Evolutionary conservation across 2,797 vertebrate genomes (phyloP).

Genomic region (Pipistrellus kuhlii): DNA sequence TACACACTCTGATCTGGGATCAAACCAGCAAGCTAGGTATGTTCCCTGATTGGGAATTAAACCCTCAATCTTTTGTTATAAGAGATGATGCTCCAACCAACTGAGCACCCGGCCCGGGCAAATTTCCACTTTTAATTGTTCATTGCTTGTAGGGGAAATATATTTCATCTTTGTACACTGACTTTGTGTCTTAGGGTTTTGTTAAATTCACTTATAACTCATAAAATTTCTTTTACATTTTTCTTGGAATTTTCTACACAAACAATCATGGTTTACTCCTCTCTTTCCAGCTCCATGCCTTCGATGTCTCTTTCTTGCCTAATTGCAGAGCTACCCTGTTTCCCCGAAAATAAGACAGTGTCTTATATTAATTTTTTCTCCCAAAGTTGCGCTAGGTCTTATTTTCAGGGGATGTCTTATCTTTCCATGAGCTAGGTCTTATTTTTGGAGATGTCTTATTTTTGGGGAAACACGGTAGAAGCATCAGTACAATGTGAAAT

Average conservation of each 20-base stretch:
- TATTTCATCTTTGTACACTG: background rate
- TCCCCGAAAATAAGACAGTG: no score
- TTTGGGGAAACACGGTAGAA: no score
- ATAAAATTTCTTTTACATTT: background rate
- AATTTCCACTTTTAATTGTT: background rate
- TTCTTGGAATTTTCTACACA: background rate
- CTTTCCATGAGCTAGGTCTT: no score
- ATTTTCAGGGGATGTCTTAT: no score
- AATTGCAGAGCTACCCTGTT: background rate
- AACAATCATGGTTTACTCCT: background rate
- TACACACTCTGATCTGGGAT: background rate
- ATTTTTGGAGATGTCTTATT: no score
- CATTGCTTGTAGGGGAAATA: background rate
- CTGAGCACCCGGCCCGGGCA: background rate
- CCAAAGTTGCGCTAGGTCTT: no score
- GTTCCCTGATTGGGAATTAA: background rate
- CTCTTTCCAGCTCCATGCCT: background rate
- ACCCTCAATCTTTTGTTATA: background rate
- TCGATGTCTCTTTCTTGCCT: constrained; percentile 1
- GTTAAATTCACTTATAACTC: background rate
- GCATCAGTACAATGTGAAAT: background rate
- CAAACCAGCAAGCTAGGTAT: background rate
- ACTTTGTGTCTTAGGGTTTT: background rate
- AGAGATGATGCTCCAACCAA: background rate
- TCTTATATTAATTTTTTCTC: no score